Base-by-base conservation (phyloP, 1,140 invertebrate genomes). In the Zaprionus inermis region DNA sequence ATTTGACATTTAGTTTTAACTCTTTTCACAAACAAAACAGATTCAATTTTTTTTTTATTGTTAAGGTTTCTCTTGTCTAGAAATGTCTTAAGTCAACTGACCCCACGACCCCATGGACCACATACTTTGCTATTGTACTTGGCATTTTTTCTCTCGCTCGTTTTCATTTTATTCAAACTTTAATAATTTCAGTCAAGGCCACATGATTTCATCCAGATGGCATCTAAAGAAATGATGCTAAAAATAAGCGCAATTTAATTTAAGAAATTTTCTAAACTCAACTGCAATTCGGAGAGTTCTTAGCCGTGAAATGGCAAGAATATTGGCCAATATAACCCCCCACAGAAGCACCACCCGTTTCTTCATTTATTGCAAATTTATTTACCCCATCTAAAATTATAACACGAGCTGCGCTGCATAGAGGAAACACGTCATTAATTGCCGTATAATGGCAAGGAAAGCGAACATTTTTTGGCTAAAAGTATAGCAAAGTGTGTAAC, bases 11-110 rank as follows among this genome's bases (percentile, higher is more conserved):
- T 32, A 32, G 4, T 32, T 32, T 7, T 5, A 32, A 32, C 30
- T 49, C 1, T n/a, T 7, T 28, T 3, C 1, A 28, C 24, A 44
- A 44, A 44, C 38, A 44, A 44, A 44, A 18, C 30, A 68, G 69
- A 83, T 83, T 88, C 64, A 82, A 86, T 83, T 82, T 79, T 79
- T 88, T 82, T 79, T n/a, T 82, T 79, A 82, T 88, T 82, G 83
- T n/a, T n/a, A n/a, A n/a, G n/a, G n/a, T n/a, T n/a, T n/a, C n/a
- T n/a, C n/a, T n/a, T n/a, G n/a, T n/a, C n/a, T n/a, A n/a, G n/a
- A n/a, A 52, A 16, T 2, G n/a, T 20, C 12, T 11, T 16, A 16
- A 16, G n/a, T 7, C 14, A 44, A 20, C 22, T 46, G 24, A 55
- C 36, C 12, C 44, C 14, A 58, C 44, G n/a, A 58, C 38, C 55